Evolutionary conservation across 1,140 invertebrate genomes (phyloP).

Genomic region (Lordiphosa clarofinis): DNA sequence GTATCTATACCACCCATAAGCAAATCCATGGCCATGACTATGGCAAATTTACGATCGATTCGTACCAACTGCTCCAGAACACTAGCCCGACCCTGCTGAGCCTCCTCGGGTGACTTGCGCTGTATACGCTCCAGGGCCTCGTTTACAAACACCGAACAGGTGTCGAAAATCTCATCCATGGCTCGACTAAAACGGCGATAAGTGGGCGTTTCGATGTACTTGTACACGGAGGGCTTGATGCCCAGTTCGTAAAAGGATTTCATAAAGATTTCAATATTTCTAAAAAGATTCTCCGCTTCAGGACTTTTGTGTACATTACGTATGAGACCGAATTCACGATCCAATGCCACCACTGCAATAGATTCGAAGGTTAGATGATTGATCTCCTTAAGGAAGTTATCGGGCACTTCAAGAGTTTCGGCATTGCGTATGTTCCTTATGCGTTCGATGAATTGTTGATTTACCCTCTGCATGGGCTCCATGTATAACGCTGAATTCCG

Average conservation of each 20-base stretch:
- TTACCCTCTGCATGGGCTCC: constrained; percentile 65
- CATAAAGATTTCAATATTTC: constrained; percentile 21
- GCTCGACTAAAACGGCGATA: constrained; percentile 81
- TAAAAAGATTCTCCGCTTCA: constrained; percentile 19
- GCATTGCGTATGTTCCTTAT: constrained; percentile 81
- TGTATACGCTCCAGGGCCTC: constrained; percentile 42
- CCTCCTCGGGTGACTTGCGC: background rate
- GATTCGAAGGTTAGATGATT: constrained; percentile 86
- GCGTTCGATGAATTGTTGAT: constrained; percentile 84
- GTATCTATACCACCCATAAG: constrained; percentile 88
- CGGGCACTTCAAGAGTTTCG: constrained; percentile 81
- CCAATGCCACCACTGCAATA: constrained; percentile 84
- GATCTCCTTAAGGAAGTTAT: constrained; percentile 82
- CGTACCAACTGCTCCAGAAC: constrained; percentile 82
- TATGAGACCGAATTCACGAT: constrained; percentile 60
- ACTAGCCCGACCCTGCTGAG: constrained; percentile 44
- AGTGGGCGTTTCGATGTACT: constrained; percentile 81
- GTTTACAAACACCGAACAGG: constrained; percentile 38
- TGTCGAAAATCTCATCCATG: constrained; percentile 55
- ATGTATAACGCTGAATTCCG: constrained; percentile 39
- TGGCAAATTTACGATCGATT: constrained; percentile 82
- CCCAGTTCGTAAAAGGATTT: constrained; percentile 80
- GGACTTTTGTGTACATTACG: background rate
- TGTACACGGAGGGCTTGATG: constrained; percentile 83
- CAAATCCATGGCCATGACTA: constrained; percentile 86